A percentile compares a stretch with the other conserved stretches of the same genome.
These are phyloP conservation scores for Darevskia nairensis DNA, from an alignment of 2,797 vertebrate species.

Conservation along the genomic window DNA sequence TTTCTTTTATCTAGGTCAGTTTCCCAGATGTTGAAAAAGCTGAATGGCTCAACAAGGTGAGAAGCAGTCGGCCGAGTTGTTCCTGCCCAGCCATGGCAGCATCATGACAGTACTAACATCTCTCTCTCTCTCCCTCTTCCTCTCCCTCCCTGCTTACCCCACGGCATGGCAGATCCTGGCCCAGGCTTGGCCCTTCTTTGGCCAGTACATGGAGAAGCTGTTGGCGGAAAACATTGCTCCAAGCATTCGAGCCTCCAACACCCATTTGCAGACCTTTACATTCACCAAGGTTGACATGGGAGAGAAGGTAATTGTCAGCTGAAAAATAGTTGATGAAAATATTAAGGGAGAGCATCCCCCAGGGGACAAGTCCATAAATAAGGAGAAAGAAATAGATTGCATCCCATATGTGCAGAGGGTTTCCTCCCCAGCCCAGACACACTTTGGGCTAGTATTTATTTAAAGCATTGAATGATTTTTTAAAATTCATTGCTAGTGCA, in stretches of 20 bases:
- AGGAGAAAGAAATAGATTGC: no score
- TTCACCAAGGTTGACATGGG: conserved; percentile 93
- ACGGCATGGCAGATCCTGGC: conserved; percentile 83
- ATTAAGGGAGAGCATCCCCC: no score
- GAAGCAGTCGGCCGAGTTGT: background rate
- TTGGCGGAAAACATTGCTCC: conserved; percentile 89
- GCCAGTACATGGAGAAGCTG: conserved; percentile 93
- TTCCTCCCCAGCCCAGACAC: no score
- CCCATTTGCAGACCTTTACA: conserved; percentile 91
- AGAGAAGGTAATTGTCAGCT: conserved; percentile 83
- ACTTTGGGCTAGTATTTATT: no score
- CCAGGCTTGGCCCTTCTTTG: conserved; percentile 94
- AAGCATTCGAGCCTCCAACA: conserved; percentile 85
- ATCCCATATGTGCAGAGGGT: no score
- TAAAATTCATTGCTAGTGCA: background rate
- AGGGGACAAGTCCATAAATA: background rate
- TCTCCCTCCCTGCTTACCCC: background rate
- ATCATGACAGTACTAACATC: background rate
- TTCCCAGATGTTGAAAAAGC: conserved; percentile 95
- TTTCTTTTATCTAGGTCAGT: conserved; percentile 82
- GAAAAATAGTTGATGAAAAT: background rate
- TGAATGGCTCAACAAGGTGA: conserved; percentile 97
- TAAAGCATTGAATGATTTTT: no score
- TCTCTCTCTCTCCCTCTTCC: no score
- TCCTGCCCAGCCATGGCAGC: background rate